Evolutionary conservation across 2,113 vertebrate species (phyloP).

Genomic region (Callocephalon fimbriatum): DNA sequence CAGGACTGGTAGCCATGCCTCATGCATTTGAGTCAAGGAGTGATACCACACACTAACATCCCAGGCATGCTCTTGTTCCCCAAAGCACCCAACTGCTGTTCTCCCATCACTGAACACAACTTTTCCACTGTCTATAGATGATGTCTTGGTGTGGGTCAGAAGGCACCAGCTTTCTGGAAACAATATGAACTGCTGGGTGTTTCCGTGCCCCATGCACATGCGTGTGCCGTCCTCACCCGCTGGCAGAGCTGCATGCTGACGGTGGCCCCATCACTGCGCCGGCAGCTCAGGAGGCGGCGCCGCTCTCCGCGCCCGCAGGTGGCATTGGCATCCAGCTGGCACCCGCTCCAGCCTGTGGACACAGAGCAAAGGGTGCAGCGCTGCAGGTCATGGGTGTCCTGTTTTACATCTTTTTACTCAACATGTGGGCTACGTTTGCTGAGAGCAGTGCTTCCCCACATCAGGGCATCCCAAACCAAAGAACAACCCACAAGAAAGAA

Average conservation of each 20-base stretch:
- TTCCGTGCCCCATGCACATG: rapidly evolving
- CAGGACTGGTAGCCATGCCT: neutral
- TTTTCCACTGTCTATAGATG: rapidly evolving
- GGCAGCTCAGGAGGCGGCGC: conserved; percentile 87
- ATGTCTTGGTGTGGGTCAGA: rapidly evolving
- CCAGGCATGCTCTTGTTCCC: rapidly evolving
- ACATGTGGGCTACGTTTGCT: rapidly evolving
- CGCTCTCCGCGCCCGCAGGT: conserved; percentile 86
- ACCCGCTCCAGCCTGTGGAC: conserved; percentile 91
- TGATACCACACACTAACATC: neutral
- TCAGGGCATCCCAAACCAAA: neutral
- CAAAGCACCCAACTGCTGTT: rapidly evolving
- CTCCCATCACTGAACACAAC: neutral
- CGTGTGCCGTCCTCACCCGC: conserved; percentile 64
- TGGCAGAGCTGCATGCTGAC: conserved; percentile 81
- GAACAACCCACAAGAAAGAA: neutral
- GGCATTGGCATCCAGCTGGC: conserved; percentile 88
- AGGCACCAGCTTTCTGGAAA: rapidly evolving
- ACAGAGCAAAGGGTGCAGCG: neutral
- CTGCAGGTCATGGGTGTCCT: rapidly evolving
- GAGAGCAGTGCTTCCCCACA: rapidly evolving
- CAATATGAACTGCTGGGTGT: rapidly evolving
- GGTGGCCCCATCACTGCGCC: conserved; percentile 86
- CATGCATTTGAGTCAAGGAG: rapidly evolving
- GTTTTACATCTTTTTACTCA: neutral